Evolutionary conservation across 2,888 invertebrate species (phyloP).

Genomic region (Andrena bicolor): DNA sequence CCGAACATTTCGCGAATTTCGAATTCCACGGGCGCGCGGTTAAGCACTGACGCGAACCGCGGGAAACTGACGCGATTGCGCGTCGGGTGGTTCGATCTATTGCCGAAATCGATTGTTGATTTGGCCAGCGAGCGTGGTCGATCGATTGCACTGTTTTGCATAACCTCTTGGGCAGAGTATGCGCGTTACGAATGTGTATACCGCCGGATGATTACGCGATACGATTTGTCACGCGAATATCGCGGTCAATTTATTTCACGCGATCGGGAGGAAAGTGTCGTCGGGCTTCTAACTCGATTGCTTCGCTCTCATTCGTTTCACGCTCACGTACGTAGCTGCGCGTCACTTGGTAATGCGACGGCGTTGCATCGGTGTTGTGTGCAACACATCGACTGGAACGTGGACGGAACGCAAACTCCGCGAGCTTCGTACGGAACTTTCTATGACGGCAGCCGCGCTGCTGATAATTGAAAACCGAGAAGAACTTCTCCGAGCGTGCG

Average conservation of each 20-base stretch:
- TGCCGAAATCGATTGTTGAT: background rate
- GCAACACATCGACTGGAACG: conserved; percentile 19
- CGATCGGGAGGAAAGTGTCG: background rate
- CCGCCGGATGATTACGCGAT: too few species aligned
- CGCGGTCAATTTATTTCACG: background rate
- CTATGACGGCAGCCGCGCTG: conserved; percentile 14
- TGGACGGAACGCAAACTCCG: conserved; percentile 12
- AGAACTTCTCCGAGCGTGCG: background rate
- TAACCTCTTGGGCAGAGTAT: background rate
- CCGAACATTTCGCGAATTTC: conserved; percentile 47
- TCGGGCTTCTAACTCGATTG: background rate
- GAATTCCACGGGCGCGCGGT: background rate
- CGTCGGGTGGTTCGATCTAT: conserved; percentile 8
- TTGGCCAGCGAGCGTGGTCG: background rate
- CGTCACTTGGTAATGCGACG: conserved; percentile 11
- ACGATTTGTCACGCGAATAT: conserved; percentile 4
- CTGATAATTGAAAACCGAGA: conserved; percentile 30
- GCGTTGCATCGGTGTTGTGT: conserved; percentile 32
- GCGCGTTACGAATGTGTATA: too few species aligned
- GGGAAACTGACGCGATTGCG: background rate
- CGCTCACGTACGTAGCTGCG: conserved; percentile 24
- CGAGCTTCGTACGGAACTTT: conserved; percentile 25
- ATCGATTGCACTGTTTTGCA: background rate
- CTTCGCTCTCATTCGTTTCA: conserved; percentile 24
- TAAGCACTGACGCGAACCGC: background rate